Conservation (phyloP, 2,888 invertebrate species). For the Phania funesta region DNA sequence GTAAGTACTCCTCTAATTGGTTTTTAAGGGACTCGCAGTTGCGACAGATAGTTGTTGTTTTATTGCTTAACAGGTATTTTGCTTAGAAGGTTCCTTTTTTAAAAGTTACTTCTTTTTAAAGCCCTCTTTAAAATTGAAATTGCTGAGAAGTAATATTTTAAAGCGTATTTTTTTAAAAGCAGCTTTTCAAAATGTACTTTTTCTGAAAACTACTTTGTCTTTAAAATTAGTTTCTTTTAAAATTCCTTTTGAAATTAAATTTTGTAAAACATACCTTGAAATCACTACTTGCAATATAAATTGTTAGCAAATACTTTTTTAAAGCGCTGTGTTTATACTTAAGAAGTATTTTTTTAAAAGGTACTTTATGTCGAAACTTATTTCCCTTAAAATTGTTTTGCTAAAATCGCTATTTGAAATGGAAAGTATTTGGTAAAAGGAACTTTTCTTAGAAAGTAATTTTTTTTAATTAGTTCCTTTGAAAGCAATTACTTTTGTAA, state of each 20-base stretch:
- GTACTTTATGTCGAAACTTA: neutral
- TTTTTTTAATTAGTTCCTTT: too few species aligned
- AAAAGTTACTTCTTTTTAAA: neutral
- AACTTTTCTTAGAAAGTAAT: neutral
- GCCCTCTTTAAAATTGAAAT: too few species aligned
- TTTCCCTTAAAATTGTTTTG: too few species aligned
- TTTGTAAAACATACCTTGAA: too few species aligned
- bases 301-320: neutral
- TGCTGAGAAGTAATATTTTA: neutral
- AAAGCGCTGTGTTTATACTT: neutral
- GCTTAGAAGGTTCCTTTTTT: neutral
- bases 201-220: too few species aligned
- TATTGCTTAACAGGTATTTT: too few species aligned
- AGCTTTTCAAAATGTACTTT: neutral
- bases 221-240: too few species aligned
- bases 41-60: neutral
- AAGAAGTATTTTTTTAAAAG: neutral
- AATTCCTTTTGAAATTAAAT: too few species aligned
- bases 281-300: neutral
- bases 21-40: neutral
- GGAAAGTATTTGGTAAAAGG: too few species aligned
- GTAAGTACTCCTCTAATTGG: neutral
- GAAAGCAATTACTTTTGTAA: too few species aligned
- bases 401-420: too few species aligned
- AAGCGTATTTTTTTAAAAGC: neutral